Percentiles rank a stretch among this genome's conserved stretches.
Evolutionary conservation across 2,888 invertebrate species (phyloP).

Genomic region (Eupithecia pulchellata): DNA sequence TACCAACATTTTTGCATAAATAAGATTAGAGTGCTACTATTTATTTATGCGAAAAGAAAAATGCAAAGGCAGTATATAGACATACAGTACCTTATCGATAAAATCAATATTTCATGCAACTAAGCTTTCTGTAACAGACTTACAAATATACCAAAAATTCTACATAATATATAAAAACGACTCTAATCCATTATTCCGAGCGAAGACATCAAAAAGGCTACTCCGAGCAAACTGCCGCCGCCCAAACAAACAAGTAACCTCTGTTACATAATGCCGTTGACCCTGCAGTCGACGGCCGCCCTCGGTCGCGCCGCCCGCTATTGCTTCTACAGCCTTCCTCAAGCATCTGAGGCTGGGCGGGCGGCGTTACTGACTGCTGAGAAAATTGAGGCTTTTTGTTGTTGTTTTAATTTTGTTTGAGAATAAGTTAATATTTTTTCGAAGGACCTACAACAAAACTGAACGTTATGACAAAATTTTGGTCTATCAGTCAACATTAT

Average conservation of each 20-base stretch:
- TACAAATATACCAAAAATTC: background rate
- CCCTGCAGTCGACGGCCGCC: constrained; percentile 42
- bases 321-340: constrained; percentile 24
- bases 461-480: background rate
- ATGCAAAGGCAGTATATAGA: background rate
- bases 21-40: background rate
- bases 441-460: background rate
- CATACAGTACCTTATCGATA: background rate
- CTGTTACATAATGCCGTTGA: constrained; percentile 33
- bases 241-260: constrained; percentile 27
- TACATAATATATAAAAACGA: background rate
- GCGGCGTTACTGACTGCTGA: background rate
- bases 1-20: too few species aligned
- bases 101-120: background rate
- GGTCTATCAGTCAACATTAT: too few species aligned
- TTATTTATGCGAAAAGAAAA: background rate
- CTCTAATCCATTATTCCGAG: background rate
- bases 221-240: background rate
- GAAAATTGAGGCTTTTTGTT: background rate
- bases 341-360: background rate
- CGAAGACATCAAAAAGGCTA: background rate
- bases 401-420: background rate
- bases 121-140: background rate
- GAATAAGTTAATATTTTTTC: background rate
- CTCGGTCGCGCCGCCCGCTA: constrained; percentile 42